Evolutionary conservation across 2,888 invertebrate genomes (phyloP).

Genomic region (Diaperis boleti): DNA sequence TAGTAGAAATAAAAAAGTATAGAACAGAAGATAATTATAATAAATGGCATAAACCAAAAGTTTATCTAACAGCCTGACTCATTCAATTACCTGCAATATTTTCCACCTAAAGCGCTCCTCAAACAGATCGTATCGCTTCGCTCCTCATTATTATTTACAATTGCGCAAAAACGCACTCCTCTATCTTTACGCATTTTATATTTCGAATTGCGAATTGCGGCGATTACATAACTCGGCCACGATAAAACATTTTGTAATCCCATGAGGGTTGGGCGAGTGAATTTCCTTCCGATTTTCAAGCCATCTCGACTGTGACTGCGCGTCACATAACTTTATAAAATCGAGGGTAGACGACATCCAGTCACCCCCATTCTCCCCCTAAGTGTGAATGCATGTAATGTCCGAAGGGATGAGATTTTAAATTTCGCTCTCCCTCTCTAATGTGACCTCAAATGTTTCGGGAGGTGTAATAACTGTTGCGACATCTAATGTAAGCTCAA

Average conservation of each 20-base stretch:
- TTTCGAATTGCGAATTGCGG: no score
- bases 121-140: no score
- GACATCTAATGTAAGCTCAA: conserved; percentile 17
- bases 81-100: no score
- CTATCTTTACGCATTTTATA: no score
- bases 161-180: no score
- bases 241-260: conserved; percentile 7
- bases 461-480: not conserved
- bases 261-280: not conserved
- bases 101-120: no score
- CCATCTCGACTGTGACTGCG: conserved; percentile 25
- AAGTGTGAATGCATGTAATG: conserved; percentile 46
- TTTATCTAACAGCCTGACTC: no score
- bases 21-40: no score
- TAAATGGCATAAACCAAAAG: no score
- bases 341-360: conserved; percentile 43
- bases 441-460: conserved; percentile 31
- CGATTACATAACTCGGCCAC: not conserved
- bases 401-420: conserved; percentile 45
- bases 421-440: conserved; percentile 31
- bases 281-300: conserved; percentile 31
- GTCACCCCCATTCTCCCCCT: conserved; percentile 45
- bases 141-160: no score
- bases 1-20: no score
- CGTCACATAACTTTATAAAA: conserved; percentile 40